A percentile compares a stretch with the other conserved stretches of the same genome.
Conservation (phyloP, 2,888 invertebrate genomes). For the Capitulum mitella region DNA sequence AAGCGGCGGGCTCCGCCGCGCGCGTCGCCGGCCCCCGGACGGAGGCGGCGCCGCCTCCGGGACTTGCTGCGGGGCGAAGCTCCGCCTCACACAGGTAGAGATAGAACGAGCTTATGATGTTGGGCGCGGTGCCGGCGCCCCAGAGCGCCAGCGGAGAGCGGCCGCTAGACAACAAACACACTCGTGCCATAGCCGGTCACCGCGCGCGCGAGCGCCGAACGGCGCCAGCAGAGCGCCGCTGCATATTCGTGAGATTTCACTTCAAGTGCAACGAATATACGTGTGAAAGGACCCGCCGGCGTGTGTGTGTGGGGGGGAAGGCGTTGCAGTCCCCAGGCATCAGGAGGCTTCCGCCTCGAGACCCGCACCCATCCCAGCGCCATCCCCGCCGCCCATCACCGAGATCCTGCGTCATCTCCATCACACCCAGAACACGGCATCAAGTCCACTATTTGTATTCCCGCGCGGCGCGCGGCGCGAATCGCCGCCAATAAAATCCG, state of each 20-base stretch:
- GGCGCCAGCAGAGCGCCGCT: background rate
- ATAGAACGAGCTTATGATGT: slow-evolving; percentile 16
- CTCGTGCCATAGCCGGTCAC: background rate
- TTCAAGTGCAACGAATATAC: slow-evolving; percentile 15
- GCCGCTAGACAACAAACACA: background rate
- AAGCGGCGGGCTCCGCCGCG: too few species aligned
- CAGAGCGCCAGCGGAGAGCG: background rate
- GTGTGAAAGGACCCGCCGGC: background rate
- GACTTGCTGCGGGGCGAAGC: too few species aligned
- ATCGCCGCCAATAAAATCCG: background rate
- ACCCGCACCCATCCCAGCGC: too few species aligned
- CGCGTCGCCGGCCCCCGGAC: too few species aligned
- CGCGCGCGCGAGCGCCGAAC: background rate
- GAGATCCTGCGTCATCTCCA: too few species aligned
- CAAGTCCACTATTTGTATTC: background rate
- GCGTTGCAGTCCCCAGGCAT: background rate
- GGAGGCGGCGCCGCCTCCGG: too few species aligned
- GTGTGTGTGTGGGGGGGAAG: background rate
- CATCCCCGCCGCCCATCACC: too few species aligned
- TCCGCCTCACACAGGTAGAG: background rate
- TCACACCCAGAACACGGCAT: background rate
- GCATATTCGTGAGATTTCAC: background rate
- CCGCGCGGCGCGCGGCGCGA: background rate
- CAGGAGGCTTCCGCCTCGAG: too few species aligned
- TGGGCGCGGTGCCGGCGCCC: background rate